Percentiles rank a stretch among this genome's conserved stretches.
phyloP scores from a whole-genome alignment of 2,113 vertebrate species.

The Paedocypris sp. region DNA sequence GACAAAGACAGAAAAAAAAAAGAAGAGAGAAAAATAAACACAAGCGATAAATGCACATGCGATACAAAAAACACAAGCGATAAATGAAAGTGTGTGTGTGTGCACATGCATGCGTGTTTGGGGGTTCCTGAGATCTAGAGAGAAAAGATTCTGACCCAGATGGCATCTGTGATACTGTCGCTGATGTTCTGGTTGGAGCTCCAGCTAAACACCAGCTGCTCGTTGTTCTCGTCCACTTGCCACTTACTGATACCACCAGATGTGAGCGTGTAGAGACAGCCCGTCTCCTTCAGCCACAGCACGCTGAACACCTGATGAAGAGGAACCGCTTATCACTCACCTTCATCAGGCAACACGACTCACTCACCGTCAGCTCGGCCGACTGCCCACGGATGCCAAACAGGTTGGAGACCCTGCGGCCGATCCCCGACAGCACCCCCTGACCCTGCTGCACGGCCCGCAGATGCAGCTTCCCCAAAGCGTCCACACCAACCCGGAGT shows the following conservation, averaged over 20 bases:
- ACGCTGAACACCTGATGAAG: conserved; percentile 71
- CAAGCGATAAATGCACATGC: no score
- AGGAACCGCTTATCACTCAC: not conserved
- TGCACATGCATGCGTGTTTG: no score
- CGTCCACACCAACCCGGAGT: conserved; percentile 64
- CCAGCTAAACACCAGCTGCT: conserved; percentile 78
- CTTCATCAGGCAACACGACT: not conserved
- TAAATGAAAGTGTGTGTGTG: no score
- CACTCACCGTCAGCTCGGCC: conserved; percentile 65
- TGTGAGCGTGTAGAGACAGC: conserved; percentile 75
- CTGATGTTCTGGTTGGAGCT: conserved; percentile 66
- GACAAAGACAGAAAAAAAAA: no score
- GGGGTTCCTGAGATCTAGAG: no score
- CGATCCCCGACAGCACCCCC: conserved; percentile 86
- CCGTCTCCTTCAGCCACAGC: conserved; percentile 66
- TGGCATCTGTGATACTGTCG: conserved; percentile 77
- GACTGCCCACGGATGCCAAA: conserved; percentile 83
- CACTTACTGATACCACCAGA: conserved; percentile 76
- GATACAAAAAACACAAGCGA: no score
- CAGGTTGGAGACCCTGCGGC: conserved; percentile 83
- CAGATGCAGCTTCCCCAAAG: conserved; percentile 70
- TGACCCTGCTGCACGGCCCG: conserved; percentile 75
- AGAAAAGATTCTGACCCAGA: conserved; percentile 73
- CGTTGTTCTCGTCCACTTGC: conserved; percentile 76
- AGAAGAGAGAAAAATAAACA: no score